Evolutionary conservation across 2,797 vertebrate species (phyloP).

Genomic region (Orientallactaga sibirica): DNA sequence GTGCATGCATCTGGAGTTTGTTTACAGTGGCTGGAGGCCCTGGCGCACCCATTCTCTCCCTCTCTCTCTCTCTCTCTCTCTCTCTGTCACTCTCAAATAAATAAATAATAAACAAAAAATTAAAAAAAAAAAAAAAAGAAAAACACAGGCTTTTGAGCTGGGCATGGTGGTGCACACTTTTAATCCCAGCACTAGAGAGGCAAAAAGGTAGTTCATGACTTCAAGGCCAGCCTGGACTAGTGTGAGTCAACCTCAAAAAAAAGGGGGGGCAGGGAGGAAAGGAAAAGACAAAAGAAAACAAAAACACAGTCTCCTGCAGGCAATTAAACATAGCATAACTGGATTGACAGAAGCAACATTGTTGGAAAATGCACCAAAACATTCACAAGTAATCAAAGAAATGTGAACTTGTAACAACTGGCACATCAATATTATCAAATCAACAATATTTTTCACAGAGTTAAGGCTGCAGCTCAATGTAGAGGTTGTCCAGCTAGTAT

Average conservation of each 20-base stretch:
- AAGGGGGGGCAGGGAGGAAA: too few relatives aligned
- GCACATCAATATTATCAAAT: neutral
- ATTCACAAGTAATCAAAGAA: constrained; percentile 36
- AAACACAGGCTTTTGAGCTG: neutral
- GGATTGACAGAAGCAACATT: neutral
- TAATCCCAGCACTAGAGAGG: neutral
- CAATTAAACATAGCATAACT: constrained; percentile 27
- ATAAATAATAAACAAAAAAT: too few relatives aligned
- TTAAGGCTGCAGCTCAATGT: too few relatives aligned
- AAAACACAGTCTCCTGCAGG: constrained; percentile 17
- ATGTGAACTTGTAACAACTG: neutral
- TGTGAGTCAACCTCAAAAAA: neutral
- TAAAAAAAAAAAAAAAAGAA: neutral
- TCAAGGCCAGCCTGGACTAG: neutral
- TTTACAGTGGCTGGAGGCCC: too few relatives aligned
- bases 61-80: too few relatives aligned
- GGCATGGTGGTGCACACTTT: neutral
- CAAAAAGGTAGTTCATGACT: too few relatives aligned
- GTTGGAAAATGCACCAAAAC: constrained; percentile 5
- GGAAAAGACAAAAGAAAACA: neutral
- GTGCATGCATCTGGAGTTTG: too few relatives aligned
- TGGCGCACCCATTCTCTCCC: too few relatives aligned
- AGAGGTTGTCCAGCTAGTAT: too few relatives aligned
- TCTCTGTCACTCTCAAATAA: too few relatives aligned
- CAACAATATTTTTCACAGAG: neutral